Evolutionary conservation across 2,888 invertebrate species (phyloP).

Genomic region (Polyommatus icarus): DNA sequence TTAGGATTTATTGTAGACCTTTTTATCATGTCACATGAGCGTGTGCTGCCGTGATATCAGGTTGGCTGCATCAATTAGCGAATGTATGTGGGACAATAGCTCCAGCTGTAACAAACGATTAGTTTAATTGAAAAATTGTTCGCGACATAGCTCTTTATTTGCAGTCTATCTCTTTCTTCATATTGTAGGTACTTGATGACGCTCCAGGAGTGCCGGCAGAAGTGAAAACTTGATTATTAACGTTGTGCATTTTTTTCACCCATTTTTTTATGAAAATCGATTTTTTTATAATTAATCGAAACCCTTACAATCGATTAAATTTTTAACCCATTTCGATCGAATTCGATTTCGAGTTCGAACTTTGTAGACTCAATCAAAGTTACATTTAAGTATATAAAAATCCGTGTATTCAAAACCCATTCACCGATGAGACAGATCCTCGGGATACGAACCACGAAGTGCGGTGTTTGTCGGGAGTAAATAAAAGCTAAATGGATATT

Average conservation of each 20-base stretch:
- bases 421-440: neutral
- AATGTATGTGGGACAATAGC: neutral
- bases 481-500: conserved; percentile 30
- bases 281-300: too few relatives aligned
- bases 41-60: neutral
- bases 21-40: too few relatives aligned
- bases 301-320: too few relatives aligned
- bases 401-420: neutral
- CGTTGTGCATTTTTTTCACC: too few relatives aligned
- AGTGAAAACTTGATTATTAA: too few relatives aligned
- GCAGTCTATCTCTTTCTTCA: neutral
- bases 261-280: too few relatives aligned
- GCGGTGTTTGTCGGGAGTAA: conserved; percentile 24
- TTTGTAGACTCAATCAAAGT: neutral
- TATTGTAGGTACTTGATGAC: too few relatives aligned
- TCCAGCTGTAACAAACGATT: conserved; percentile 4
- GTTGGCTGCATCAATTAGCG: neutral
- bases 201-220: too few relatives aligned
- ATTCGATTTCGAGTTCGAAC: too few relatives aligned
- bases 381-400: neutral
- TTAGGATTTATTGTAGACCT: too few relatives aligned
- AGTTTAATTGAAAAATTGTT: conserved; percentile 2
- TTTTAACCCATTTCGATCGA: too few relatives aligned
- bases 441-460: conserved; percentile 9
- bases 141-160: neutral